phyloP scores from a whole-genome alignment of 2,888 invertebrate genomes.

The Nipponacmea schrenckii region DNA sequence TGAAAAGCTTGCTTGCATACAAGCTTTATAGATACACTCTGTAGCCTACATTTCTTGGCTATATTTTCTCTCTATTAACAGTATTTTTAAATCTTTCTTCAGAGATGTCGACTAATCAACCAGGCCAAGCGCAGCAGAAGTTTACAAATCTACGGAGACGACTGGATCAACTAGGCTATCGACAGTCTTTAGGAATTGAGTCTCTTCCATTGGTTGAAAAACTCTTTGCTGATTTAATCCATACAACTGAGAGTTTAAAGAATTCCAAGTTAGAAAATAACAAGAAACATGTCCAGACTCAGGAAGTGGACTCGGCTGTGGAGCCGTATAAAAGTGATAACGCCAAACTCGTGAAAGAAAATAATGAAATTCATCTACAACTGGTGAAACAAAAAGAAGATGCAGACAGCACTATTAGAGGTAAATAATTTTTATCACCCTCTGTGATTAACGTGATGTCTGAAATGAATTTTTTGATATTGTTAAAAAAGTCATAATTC shows the following conservation, averaged over 20 bases:
- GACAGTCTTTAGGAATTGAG: conserved; percentile 78
- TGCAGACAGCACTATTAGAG: conserved; percentile 57
- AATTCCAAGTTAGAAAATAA: conserved; percentile 77
- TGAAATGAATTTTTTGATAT: not conserved
- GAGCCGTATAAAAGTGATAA: conserved; percentile 68
- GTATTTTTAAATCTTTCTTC: too few species aligned
- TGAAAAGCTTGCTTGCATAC: too few species aligned
- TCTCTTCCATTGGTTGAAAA: conserved; percentile 83
- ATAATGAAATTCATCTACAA: conserved; percentile 66
- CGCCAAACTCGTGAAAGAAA: conserved; percentile 67
- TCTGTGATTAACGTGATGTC: not conserved
- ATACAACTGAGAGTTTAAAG: conserved; percentile 87
- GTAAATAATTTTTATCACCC: conserved; percentile 38
- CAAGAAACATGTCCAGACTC: conserved; percentile 40
- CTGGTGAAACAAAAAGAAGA: conserved; percentile 64
- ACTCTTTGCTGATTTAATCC: conserved; percentile 83
- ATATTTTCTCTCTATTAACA: too few species aligned
- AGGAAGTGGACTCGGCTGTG: conserved; percentile 50
- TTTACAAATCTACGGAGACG: conserved; percentile 75
- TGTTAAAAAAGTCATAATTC: not conserved
- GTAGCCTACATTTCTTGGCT: too few species aligned
- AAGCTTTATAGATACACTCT: too few species aligned
- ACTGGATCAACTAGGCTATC: conserved; percentile 85
- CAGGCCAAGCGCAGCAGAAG: conserved; percentile 64
- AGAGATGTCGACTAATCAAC: conserved; percentile 29